Evolutionary conservation across 1,140 invertebrate genomes (phyloP).

Genomic region (Adoxophyes honmai): DNA sequence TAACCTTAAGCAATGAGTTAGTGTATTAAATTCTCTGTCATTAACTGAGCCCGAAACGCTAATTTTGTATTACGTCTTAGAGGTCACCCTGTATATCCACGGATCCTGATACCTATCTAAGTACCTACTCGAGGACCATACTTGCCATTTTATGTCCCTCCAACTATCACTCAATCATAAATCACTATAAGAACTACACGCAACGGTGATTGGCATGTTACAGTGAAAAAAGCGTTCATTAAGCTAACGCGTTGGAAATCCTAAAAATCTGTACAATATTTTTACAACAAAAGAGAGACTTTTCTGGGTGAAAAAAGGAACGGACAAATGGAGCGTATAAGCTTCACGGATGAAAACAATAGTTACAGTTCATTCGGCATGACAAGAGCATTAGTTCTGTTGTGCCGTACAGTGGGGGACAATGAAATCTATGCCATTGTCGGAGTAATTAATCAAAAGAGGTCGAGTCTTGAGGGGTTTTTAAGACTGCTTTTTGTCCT

Average conservation of each 20-base stretch:
- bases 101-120: no score
- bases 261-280: conserved; percentile 11
- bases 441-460: conserved; percentile 27
- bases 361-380: conserved; percentile 38
- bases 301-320: conserved; percentile 5
- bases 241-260: not conserved
- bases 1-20: no score
- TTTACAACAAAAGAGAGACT: not conserved
- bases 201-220: no score
- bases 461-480: conserved; percentile 18
- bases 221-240: not conserved
- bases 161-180: no score
- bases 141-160: no score
- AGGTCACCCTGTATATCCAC: no score
- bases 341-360: conserved; percentile 28
- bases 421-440: conserved; percentile 16
- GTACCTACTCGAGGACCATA: no score
- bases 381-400: conserved; percentile 31
- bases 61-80: no score
- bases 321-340: conserved; percentile 17
- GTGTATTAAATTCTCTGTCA: no score
- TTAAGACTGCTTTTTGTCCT: not conserved
- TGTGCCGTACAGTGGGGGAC: conserved; percentile 20
- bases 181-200: no score
- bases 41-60: no score